These are phyloP conservation scores for Hemicentrotus pulcherrimus DNA, from an alignment of 35 echinoderm and acorn worm species.

Conservation along the genomic window DNA sequence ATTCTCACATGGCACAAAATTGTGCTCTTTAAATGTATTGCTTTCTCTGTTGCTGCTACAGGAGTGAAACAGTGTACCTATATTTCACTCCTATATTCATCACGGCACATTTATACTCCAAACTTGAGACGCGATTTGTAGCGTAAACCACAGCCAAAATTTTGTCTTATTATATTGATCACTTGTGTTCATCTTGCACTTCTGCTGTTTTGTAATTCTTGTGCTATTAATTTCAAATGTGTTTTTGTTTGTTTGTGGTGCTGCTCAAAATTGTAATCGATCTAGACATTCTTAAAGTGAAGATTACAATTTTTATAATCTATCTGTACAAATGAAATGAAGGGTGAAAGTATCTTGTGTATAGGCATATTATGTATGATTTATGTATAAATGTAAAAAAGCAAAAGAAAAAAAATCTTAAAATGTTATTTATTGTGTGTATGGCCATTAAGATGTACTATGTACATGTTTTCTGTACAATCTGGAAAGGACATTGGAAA, in stretches of 20 bases:
- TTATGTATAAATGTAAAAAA: conserved; percentile 57
- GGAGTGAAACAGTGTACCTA: background rate
- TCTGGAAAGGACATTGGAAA: background rate
- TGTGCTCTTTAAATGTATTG: too few species aligned
- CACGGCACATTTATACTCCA: background rate
- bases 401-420: conserved; percentile 27
- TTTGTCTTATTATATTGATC: background rate
- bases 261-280: conserved; percentile 36
- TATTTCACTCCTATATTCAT: background rate
- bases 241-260: conserved; percentile 29
- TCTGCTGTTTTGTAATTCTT: background rate
- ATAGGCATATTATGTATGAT: conserved; percentile 34
- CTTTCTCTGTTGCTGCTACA: background rate
- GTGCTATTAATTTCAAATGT: conserved; percentile 19
- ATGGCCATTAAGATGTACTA: conserved; percentile 36
- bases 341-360: conserved; percentile 21
- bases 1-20: background rate
- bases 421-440: conserved; percentile 49
- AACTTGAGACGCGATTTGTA: background rate
- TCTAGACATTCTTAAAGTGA: background rate
- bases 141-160: too few species aligned
- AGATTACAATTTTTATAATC: conserved; percentile 23
- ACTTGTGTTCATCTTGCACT: background rate
- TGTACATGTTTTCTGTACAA: conserved; percentile 18
- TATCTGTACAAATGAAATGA: conserved; percentile 23